phyloP scores from a whole-genome alignment of 2,797 vertebrate genomes.

The Sarcophilus harrisii region DNA sequence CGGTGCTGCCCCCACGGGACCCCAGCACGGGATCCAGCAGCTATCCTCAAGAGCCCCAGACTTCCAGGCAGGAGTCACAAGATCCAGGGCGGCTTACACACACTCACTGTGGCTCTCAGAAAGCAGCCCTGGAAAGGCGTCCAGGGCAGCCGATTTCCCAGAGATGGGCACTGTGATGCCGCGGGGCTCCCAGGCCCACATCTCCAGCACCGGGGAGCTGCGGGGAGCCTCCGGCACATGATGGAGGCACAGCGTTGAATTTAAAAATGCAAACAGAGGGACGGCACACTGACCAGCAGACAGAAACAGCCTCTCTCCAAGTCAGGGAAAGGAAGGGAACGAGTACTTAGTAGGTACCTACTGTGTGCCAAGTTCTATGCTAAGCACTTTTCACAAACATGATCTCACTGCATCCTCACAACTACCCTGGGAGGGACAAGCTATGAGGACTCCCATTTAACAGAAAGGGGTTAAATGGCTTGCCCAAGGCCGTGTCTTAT shows the following conservation, averaged over 20 bases:
- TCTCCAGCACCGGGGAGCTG: neutral
- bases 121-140: neutral
- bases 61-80: neutral
- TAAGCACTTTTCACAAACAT: neutral
- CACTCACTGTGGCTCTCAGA: neutral
- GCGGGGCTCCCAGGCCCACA: neutral
- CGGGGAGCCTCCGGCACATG: too few species aligned
- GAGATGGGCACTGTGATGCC: neutral
- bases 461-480: neutral
- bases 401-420: neutral
- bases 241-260: neutral
- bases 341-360: neutral
- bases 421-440: neutral
- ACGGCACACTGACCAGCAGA: neutral
- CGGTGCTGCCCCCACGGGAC: neutral
- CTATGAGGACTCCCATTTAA: neutral
- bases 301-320: neutral
- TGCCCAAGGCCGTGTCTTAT: neutral
- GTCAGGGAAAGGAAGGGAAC: neutral
- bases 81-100: constrained; percentile 37
- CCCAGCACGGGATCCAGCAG: neutral
- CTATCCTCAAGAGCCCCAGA: neutral
- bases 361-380: neutral
- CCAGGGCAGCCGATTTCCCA: neutral
- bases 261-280: neutral